Percentiles rank a stretch among this genome's conserved stretches.
Evolutionary conservation across 1,140 invertebrate species (phyloP).

Genomic region (Bombus impatiens): DNA sequence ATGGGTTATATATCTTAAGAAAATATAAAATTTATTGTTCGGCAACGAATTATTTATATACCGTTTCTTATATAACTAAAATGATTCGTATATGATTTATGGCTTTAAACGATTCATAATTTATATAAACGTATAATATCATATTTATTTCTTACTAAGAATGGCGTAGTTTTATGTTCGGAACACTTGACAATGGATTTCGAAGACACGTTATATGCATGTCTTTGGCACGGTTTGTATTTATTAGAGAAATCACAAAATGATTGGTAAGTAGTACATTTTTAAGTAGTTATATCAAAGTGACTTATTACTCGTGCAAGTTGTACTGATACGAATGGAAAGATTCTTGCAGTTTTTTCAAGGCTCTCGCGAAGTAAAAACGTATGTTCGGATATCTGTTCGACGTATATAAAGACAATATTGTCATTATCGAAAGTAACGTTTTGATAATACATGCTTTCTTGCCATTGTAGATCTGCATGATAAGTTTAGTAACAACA

Average conservation of each 20-base stretch:
- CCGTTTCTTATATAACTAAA: neutral
- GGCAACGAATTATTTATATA: neutral
- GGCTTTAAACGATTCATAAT: neutral
- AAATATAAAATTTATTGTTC: neutral
- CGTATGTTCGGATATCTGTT: neutral
- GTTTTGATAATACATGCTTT: neutral
- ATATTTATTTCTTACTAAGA: neutral
- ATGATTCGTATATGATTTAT: neutral
- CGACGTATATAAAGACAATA: neutral
- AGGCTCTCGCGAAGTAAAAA: neutral
- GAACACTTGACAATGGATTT: neutral
- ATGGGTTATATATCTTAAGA: neutral
- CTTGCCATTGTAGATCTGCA: neutral
- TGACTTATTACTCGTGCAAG: neutral
- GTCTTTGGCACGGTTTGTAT: neutral
- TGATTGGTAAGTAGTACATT: neutral
- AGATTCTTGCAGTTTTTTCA: neutral
- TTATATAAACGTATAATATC: neutral
- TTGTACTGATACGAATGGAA: neutral
- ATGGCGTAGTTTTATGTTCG: neutral
- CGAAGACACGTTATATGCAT: neutral
- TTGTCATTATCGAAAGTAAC: conserved; percentile 1
- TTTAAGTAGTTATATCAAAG: neutral
- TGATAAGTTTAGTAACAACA: neutral
- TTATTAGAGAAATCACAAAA: neutral